A percentile compares a stretch with the other conserved stretches of the same genome.
These are phyloP conservation scores for Danio tinwini DNA, from an alignment of 2,797 vertebrate genomes.

Conservation along the genomic window DNA sequence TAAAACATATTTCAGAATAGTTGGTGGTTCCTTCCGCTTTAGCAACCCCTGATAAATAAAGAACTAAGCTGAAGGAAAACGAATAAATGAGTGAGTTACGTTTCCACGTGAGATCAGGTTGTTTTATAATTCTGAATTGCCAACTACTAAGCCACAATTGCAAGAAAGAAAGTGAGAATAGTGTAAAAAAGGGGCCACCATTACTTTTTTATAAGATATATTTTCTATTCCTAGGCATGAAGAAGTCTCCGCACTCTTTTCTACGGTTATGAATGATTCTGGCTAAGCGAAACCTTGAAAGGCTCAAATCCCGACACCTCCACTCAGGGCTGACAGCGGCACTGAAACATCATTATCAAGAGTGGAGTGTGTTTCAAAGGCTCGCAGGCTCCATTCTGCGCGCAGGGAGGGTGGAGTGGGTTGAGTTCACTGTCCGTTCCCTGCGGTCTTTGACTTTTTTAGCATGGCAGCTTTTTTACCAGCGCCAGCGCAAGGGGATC, in stretches of 20 bases:
- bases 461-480: conserved; percentile 56
- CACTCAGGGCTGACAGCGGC: conserved; percentile 1
- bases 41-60: too few species aligned
- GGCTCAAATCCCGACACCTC: not conserved
- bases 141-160: too few species aligned
- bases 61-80: too few species aligned
- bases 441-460: conserved; percentile 65
- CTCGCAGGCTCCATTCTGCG: not conserved
- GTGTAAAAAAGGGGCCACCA: too few species aligned
- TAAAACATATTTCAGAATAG: too few species aligned
- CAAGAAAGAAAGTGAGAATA: too few species aligned
- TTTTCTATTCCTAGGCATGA: too few species aligned
- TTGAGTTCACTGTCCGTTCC: conserved; percentile 18
- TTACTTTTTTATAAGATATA: too few species aligned
- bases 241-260: not conserved
- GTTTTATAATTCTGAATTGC: too few species aligned
- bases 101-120: too few species aligned
- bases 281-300: conserved; percentile 15
- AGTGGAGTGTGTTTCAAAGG: conserved; percentile 40
- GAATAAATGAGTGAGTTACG: too few species aligned
- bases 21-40: too few species aligned
- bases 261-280: not conserved
- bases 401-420: conserved; percentile 19
- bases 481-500: conserved; percentile 43
- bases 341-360: conserved; percentile 35